Evolutionary conservation across 2,888 invertebrate genomes (phyloP).

Genomic region (Lymantria dispar): DNA sequence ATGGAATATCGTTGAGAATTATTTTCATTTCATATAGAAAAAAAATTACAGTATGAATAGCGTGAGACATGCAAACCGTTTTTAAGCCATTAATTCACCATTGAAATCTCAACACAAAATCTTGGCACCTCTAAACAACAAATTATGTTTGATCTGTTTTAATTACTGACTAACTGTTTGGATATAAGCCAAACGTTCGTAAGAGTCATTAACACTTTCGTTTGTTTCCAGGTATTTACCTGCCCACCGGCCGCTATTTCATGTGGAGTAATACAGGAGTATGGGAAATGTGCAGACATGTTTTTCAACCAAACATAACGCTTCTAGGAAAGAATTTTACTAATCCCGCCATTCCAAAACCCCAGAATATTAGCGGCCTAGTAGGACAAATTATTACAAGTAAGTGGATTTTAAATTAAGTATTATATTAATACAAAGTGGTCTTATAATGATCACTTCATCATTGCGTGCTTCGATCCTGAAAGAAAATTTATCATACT

Average conservation of each 20-base stretch:
- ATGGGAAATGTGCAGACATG: constrained; percentile 84
- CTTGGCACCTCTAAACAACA: constrained; percentile 25
- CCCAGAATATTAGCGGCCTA: constrained; percentile 44
- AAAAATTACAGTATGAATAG: too few species aligned
- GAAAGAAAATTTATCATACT: too few species aligned
- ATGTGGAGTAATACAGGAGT: constrained; percentile 87
- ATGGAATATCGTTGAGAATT: too few species aligned
- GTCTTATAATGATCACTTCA: too few species aligned
- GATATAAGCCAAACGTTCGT: constrained; percentile 23
- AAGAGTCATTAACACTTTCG: constrained; percentile 31
- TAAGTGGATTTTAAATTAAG: constrained; percentile 48
- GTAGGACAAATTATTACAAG: constrained; percentile 47
- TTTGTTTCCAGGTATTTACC: constrained; percentile 75
- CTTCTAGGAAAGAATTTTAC: constrained; percentile 29
- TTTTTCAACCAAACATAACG: constrained; percentile 53
- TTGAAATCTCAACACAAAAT: constrained; percentile 13
- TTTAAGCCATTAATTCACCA: constrained; percentile 12
- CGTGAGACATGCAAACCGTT: neutral
- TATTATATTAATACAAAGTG: too few species aligned
- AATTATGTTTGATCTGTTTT: constrained; percentile 32
- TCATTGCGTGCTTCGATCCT: too few species aligned
- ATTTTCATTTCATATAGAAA: too few species aligned
- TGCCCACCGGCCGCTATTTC: constrained; percentile 82
- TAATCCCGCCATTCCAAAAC: constrained; percentile 14
- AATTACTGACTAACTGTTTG: constrained; percentile 30